A percentile compares a stretch with the other conserved stretches of the same genome.
Evolutionary conservation across 2,113 vertebrate genomes (phyloP).

Genomic region (Cairina moschata): DNA sequence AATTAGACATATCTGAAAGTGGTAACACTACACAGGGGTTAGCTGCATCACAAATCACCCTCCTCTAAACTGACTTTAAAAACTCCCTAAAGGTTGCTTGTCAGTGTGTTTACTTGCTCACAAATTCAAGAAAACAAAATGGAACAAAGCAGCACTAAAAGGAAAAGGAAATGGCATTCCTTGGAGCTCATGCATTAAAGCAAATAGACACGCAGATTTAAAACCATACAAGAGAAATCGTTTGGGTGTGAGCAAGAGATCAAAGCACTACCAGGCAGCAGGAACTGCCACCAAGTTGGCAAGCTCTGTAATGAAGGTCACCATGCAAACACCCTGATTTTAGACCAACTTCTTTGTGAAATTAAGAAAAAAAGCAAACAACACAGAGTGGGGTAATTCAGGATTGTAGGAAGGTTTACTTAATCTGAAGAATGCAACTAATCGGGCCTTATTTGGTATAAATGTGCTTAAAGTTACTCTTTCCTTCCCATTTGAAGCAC

Average conservation of each 20-base stretch:
- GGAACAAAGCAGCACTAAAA: neutral
- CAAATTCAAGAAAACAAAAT: constrained; percentile 19
- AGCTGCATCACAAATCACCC: constrained; percentile 27
- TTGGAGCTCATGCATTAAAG: neutral
- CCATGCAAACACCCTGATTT: neutral
- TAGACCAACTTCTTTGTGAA: neutral
- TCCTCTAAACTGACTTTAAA: constrained; percentile 12
- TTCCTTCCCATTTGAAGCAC: neutral
- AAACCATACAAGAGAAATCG: neutral
- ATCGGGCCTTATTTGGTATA: neutral
- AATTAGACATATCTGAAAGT: constrained; percentile 40
- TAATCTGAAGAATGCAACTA: neutral
- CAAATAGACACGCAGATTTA: constrained; percentile 31
- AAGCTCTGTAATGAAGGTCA: neutral
- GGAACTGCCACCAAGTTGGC: neutral
- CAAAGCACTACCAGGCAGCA: neutral
- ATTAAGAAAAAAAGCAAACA: neutral
- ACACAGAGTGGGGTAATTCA: neutral
- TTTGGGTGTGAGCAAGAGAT: constrained; percentile 1
- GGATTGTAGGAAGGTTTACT: neutral
- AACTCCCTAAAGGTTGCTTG: constrained; percentile 8
- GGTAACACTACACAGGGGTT: neutral
- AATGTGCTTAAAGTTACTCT: neutral
- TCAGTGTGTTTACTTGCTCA: neutral
- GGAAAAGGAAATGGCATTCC: neutral